A percentile compares a stretch with the other conserved stretches of the same genome.
Conservation (phyloP, 2,888 invertebrate genomes). For the Oeneis ivallda region DNA sequence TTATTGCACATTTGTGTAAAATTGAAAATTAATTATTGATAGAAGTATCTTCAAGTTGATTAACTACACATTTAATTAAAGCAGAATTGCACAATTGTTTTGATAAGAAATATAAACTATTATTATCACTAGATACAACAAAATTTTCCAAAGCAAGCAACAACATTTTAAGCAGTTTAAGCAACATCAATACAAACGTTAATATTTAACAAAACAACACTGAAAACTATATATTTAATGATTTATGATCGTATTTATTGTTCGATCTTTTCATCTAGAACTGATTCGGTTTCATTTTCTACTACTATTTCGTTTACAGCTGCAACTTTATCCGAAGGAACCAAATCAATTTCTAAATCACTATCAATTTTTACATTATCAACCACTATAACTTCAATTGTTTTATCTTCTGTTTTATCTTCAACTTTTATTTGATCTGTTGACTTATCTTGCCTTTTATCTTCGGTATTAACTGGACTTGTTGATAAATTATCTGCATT, state of each 20-base stretch:
- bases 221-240: not conserved
- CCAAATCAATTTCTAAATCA: conserved; percentile 1
- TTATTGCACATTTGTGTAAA: not conserved
- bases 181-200: not conserved
- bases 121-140: not conserved
- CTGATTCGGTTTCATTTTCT: not conserved
- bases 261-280: not conserved
- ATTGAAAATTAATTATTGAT: not conserved
- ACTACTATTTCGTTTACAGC: not conserved
- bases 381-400: conserved; percentile 16
- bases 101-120: not conserved
- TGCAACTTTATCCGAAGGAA: conserved; percentile 8
- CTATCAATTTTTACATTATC: conserved; percentile 8
- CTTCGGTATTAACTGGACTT: not conserved
- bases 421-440: not conserved
- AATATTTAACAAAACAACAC: conserved; percentile 2
- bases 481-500: conserved; percentile 15
- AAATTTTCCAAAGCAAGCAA: conserved; percentile 2
- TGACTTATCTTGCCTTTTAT: conserved; percentile 1
- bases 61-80: conserved; percentile 19
- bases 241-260: not conserved
- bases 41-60: not conserved
- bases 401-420: conserved; percentile 17
- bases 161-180: conserved; percentile 5
- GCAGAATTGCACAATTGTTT: conserved; percentile 7